Evolutionary conservation across 35 echinoderm and acorn worm species (phyloP), one percentile per base, ranked within the genome.

Genomic region (Holothuria glaberrima): DNA sequence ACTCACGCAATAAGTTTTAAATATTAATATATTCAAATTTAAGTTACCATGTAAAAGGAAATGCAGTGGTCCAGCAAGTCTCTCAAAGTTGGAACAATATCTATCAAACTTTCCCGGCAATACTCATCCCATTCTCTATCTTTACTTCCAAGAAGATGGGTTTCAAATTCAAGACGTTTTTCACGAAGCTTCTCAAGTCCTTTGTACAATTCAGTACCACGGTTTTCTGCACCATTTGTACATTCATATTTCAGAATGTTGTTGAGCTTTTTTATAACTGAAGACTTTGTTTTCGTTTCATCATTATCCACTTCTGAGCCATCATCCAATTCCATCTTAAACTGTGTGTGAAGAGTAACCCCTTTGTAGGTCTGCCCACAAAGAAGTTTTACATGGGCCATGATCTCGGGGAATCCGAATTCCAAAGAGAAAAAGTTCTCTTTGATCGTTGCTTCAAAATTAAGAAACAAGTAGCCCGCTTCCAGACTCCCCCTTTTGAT

Each of bases 401-500:
- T 29, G 18, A 18, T 73, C 21, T 73, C 9, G 26, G 69, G 69
- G 21, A 73, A 34, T 24, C 9, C 26, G 21, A 17, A 33, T 29
- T 73, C 69, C 12, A n/a, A n/a, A n/a, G 29, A 10, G 29, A 73
- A 73, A 33, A 73, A 73, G 9, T 73, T 12, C 2, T 73, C 30
- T 33, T 73, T 73, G 2, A 73, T 34, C 12, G 10, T 35, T 12
- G 32, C 14, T 12, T 34, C 13, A 73, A 18, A 73, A 17, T 9
- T 17, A 6, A 73, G 32, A 21, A 34, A 73, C 18, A 73, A 6
- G 41, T 73, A 32, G 41, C 69, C 32, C 26, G 27, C 69, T 32
- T 73, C 69, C 41, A 73, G 69, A 32, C 69, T 73, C 17, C 69
- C 27, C 41, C 30, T 73, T 73, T 33, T 14, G 41, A 73, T 33